A percentile compares a stretch with the other conserved stretches of the same genome.
Evolutionary conservation across 2,797 vertebrate genomes (phyloP).

Genomic region (Naso thynnoides): DNA sequence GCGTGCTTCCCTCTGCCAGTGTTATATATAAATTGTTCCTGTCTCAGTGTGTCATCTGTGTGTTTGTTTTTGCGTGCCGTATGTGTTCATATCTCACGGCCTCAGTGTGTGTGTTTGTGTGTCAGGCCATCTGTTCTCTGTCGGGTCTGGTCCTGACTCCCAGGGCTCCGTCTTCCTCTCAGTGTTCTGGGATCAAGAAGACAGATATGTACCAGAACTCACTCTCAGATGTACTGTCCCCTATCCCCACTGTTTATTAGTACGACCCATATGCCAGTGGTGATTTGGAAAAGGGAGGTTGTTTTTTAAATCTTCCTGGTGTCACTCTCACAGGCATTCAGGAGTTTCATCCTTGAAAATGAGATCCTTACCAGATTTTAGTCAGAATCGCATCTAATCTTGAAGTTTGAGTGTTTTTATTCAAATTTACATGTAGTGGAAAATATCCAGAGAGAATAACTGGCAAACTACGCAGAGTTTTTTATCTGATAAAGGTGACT

Average conservation of each 20-base stretch:
- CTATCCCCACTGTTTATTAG: conserved; percentile 50
- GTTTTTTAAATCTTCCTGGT: conserved; percentile 23
- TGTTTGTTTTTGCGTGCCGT: conserved; percentile 64
- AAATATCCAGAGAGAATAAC: background rate
- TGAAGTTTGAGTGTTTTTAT: background rate
- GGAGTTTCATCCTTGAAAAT: conserved; percentile 11
- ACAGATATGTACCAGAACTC: conserved; percentile 59
- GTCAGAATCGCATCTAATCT: background rate
- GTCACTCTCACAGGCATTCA: background rate
- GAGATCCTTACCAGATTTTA: background rate
- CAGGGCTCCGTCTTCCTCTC: conserved; percentile 68
- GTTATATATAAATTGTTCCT: conserved; percentile 34
- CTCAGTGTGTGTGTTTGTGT: conserved; percentile 45
- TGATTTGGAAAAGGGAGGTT: conserved; percentile 28
- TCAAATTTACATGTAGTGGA: background rate
- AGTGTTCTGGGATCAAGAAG: conserved; percentile 61
- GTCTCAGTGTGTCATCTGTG: conserved; percentile 49
- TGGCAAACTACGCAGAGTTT: background rate
- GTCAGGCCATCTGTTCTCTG: conserved; percentile 77
- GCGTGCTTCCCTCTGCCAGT: background rate
- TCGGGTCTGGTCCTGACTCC: conserved; percentile 72
- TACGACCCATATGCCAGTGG: conserved; percentile 34
- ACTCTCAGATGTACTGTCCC: conserved; percentile 51
- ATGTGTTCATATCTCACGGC: conserved; percentile 65
- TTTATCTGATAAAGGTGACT: background rate